Evolutionary conservation across 2,113 vertebrate species (phyloP), one percentile per base, ranked within the genome.

Genomic region (Syngnathoides biaculeatus): DNA sequence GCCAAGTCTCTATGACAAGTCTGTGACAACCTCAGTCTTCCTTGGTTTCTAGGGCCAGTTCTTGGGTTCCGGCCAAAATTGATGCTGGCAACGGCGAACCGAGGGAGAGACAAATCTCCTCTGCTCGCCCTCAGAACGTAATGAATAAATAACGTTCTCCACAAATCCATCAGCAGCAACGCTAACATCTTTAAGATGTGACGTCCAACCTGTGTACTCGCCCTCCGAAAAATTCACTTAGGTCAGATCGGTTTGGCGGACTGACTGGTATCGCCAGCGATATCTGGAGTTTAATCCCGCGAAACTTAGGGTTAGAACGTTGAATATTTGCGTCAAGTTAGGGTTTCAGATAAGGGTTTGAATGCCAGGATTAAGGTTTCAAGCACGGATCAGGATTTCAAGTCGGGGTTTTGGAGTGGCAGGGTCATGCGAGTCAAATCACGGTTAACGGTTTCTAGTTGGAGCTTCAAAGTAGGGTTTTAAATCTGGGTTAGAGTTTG

Each of bases 111-210:
- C 78, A 84, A 85, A 87, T 87, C 66, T 84, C 78, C 79, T 79
- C 65, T 72, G 65, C 45, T 68, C 74, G 81, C 84, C 65, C 80
- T 19, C 71, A 65, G 78, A 83, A 84, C 78, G 86, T 83, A 79
- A 83, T 90, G 81, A 88, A 90, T 89, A 89, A 82, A 89, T 88
- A 84, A 87, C 82, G 76, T 85, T 81, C 59, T 68, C 30, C 14
- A 64, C 50, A 24, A 68, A 72, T 53, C 52, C 40, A 72, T 59
- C 45, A 53, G 52, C 2, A 4, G 20, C 5, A 5, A 19, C 5
- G 11, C 27, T 11, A 8, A 26, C 19, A 26, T 27, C 55, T 61
- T 61, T 40, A 61, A 45, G 26, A 42, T 47, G 30, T 30, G 58
- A 69, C 52, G 59, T 64, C 35, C 48, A 71, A 71, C 8, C 24